Percentiles rank a stretch among this genome's conserved stretches.
These are phyloP conservation scores for Polymixis lichenea DNA, from an alignment of 2,888 invertebrate species.

Conservation along the genomic window DNA sequence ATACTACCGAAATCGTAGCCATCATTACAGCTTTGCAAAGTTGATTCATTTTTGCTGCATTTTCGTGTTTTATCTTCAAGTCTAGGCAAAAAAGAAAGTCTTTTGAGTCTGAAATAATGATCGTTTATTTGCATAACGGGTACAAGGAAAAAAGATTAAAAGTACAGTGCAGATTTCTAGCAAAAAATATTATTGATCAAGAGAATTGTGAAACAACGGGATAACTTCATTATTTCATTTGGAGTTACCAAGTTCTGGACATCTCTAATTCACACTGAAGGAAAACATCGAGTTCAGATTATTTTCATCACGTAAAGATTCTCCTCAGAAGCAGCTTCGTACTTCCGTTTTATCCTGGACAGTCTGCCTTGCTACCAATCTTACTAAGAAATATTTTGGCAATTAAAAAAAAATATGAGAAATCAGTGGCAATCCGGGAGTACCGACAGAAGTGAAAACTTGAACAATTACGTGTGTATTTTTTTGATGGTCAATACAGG, in stretches of 20 bases:
- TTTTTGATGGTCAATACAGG: too few species aligned
- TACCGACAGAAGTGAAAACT: too few species aligned
- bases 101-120: constrained; percentile 50
- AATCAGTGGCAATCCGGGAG: too few species aligned
- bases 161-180: not conserved
- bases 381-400: not conserved
- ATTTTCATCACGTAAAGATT: not conserved
- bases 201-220: not conserved
- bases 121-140: constrained; percentile 41
- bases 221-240: not conserved
- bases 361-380: not conserved
- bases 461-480: too few species aligned
- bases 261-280: not conserved
- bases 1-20: constrained; percentile 58
- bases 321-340: not conserved
- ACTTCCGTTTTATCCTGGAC: not conserved
- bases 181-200: not conserved
- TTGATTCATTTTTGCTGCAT: constrained; percentile 66
- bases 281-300: not conserved
- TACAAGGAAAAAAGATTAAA: not conserved
- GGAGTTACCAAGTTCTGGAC: not conserved
- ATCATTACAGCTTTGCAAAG: constrained; percentile 69
- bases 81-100: constrained; percentile 31
- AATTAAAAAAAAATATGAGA: too few species aligned
- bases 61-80: constrained; percentile 45